Evolutionary conservation across 2,113 vertebrate species (phyloP), one percentile per base, ranked within the genome.

Genomic region (Nematolebias whitei): DNA sequence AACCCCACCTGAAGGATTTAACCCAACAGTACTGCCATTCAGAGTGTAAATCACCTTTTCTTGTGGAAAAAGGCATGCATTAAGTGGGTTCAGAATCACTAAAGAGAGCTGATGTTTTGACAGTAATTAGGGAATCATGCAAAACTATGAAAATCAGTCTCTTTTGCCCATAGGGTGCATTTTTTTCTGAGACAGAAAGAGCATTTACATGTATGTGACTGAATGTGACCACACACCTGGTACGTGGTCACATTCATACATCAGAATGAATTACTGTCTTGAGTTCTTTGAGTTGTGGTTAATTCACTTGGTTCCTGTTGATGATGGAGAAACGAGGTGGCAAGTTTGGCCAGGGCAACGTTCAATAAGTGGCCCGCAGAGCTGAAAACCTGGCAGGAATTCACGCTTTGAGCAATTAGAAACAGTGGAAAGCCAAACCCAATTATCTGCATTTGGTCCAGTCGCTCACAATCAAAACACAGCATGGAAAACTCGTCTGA

Each of bases 51-150:
- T 80, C 47, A 22, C n/a, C 47, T 47, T 83, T 35, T 76, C n/a
- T 78, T 79, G 63, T 82, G 71, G 29, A 15, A 18, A 41, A 79
- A 68, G 50, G 71, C 10, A 44, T 6, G 29, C 71, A 75, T 74
- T 80, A 68, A 80, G 59, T 77, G 60, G 68, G 68, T 57, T 75
- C 24, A 53, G 32, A 58, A 73, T 63, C 32, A 32, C 57, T 61
- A 32, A 66, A 41, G 64, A 76, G 74, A 18, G 19, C 52, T 24
- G 20, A 52, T 90, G 83, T 87, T 90, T 89, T 87, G 74, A 84
- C 72, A 86, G 86, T 79, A 82, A 88, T 87, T 87, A 83, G 61
- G 81, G 74, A 88, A 85, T 84, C 81, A 64, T 78, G 74, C 29
- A 39, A 63, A 81, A 53, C 69, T 71, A 76, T 74, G 73, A 75